Conservation (phyloP, 2,888 invertebrate genomes). For the Girardia tigrina region DNA sequence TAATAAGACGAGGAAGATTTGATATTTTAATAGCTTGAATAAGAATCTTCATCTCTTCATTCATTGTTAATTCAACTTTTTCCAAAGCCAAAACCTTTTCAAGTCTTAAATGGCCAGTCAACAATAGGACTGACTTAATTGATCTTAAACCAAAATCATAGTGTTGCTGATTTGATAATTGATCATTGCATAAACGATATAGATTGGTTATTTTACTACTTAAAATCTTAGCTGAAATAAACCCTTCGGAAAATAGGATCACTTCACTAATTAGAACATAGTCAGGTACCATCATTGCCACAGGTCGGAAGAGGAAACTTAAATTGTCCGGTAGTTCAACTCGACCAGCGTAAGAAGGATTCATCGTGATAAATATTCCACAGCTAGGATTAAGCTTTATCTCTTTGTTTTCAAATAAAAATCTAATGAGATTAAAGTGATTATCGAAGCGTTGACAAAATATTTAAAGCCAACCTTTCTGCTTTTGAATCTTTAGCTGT, state of each 20-base stretch:
- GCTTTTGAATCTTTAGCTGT: conserved; percentile 46
- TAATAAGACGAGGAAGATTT: conserved; percentile 49
- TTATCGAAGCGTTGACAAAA: too few species aligned
- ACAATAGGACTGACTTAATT: conserved; percentile 49
- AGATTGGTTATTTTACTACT: conserved; percentile 50
- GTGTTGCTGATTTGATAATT: conserved; percentile 50
- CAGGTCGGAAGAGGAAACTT: conserved; percentile 48
- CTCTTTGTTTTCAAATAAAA: conserved; percentile 49
- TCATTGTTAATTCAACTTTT: conserved; percentile 39
- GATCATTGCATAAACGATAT: conserved; percentile 48
- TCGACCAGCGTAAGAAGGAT: conserved; percentile 49
- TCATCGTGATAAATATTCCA: conserved; percentile 51
- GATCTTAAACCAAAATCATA: conserved; percentile 51
- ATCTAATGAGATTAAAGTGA: conserved; percentile 41
- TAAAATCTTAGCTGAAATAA: conserved; percentile 45
- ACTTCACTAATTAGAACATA: conserved; percentile 49
- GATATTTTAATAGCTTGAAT: conserved; percentile 49
- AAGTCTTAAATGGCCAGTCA: conserved; percentile 47
- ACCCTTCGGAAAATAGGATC: conserved; percentile 50
- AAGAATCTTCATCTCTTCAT: conserved; percentile 46
- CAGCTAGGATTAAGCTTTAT: conserved; percentile 48
- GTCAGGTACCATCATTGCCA: conserved; percentile 51
- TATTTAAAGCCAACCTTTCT: too few species aligned
- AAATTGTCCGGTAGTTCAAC: conserved; percentile 50
- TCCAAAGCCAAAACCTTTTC: neutral